Conservation (phyloP, 2,797 vertebrate species). For the Otolemur crassicaudatus region DNA sequence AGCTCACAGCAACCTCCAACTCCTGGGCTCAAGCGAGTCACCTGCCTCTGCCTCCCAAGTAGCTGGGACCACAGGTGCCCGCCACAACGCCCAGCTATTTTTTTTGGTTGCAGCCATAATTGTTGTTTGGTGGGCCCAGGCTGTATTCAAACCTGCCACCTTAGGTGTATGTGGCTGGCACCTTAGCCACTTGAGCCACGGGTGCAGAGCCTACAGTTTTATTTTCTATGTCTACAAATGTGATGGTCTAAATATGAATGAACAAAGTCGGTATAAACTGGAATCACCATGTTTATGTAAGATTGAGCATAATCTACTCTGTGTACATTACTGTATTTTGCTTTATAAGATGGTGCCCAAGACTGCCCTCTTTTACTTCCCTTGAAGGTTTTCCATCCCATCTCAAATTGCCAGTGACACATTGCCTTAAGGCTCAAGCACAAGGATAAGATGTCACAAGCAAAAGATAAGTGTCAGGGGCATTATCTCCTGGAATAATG, state of each 20-base stretch:
- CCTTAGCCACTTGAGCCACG: no score
- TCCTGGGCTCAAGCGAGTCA: no score
- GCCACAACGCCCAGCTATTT: no score
- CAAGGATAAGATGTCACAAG: not conserved
- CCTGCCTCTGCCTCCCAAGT: no score
- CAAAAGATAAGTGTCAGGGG: not conserved
- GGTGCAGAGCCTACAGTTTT: no score
- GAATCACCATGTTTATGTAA: not conserved
- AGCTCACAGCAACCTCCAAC: no score
- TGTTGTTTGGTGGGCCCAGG: no score
- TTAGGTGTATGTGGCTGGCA: no score
- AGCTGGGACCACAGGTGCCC: no score
- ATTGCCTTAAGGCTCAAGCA: not conserved
- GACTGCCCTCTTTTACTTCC: not conserved
- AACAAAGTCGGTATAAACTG: not conserved
- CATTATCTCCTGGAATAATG: not conserved
- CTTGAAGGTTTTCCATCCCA: not conserved
- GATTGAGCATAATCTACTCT: not conserved
- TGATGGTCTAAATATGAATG: not conserved
- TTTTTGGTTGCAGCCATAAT: no score
- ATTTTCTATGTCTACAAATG: not conserved
- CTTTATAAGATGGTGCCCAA: not conserved
- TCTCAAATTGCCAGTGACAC: not conserved
- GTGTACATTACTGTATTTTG: not conserved
- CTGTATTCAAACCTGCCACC: no score